Percentiles rank a stretch among this genome's conserved stretches.
Evolutionary conservation across 2,888 invertebrate genomes (phyloP).

Genomic region (Trachelus troglodyta): DNA sequence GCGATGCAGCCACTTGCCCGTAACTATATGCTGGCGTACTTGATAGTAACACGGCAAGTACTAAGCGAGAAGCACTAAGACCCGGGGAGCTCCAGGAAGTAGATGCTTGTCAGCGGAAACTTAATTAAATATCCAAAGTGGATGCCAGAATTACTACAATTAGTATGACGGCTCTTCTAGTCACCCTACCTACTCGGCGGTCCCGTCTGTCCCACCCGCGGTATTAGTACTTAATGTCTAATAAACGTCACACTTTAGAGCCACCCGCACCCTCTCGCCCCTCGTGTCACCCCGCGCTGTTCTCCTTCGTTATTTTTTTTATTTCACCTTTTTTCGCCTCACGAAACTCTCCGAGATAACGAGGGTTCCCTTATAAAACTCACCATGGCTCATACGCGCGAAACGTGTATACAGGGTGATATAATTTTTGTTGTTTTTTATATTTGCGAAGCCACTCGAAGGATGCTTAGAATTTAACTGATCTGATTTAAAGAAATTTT

Average conservation of each 20-base stretch:
- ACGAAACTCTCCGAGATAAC: constrained; percentile 37
- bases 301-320: constrained; percentile 35
- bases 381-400: not conserved
- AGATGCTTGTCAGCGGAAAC: constrained; percentile 64
- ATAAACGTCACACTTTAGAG: constrained; percentile 57
- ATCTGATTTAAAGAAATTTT: too few species aligned
- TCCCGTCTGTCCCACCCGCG: constrained; percentile 54
- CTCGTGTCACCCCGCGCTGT: constrained; percentile 4
- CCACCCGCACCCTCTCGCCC: not conserved
- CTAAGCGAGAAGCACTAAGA: constrained; percentile 25
- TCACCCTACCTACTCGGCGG: constrained; percentile 30
- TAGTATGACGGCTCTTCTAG: constrained; percentile 61
- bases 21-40: not conserved
- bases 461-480: too few species aligned
- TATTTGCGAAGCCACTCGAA: too few species aligned
- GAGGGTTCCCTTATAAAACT: constrained; percentile 43
- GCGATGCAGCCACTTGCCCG: not conserved
- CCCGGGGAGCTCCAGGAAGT: constrained; percentile 43
- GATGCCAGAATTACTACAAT: constrained; percentile 65
- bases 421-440: too few species aligned
- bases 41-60: constrained; percentile 9
- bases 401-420: not conserved
- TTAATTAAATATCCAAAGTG: constrained; percentile 67
- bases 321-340: constrained; percentile 29
- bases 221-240: constrained; percentile 66